phyloP scores from a whole-genome alignment of 2,888 invertebrate species.

The Helleia helle region DNA sequence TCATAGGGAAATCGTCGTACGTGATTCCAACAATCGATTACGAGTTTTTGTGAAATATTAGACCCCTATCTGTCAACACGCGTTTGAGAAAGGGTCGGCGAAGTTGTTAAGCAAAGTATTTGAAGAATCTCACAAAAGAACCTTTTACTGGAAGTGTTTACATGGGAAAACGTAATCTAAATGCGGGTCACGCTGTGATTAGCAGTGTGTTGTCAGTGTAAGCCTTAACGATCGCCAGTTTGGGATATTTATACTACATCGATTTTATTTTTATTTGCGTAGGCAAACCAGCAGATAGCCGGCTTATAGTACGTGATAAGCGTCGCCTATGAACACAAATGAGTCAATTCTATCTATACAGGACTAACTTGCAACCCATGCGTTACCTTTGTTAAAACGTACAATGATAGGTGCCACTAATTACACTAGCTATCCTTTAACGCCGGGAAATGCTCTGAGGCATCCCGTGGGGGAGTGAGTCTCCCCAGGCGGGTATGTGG shows the following conservation, averaged over 20 bases:
- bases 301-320: too few species aligned
- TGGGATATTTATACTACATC: conserved; percentile 3
- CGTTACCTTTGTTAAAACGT: too few species aligned
- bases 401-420: too few species aligned
- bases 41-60: conserved; percentile 44
- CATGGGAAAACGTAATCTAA: conserved; percentile 55
- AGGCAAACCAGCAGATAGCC: too few species aligned
- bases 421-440: too few species aligned
- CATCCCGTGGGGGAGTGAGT: too few species aligned
- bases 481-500: too few species aligned
- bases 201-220: conserved; percentile 23
- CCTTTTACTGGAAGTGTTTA: conserved; percentile 40
- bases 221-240: conserved; percentile 4
- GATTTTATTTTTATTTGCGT: too few species aligned
- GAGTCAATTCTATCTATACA: too few species aligned
- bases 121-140: conserved; percentile 34
- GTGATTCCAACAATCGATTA: conserved; percentile 37
- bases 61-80: conserved; percentile 46
- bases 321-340: too few species aligned
- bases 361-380: too few species aligned
- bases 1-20: conserved; percentile 2
- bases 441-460: too few species aligned
- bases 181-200: conserved; percentile 65
- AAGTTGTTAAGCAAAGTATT: conserved; percentile 28
- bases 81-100: conserved; percentile 40